A percentile compares a stretch with the other conserved stretches of the same genome.
phyloP scores from a whole-genome alignment of 2,888 invertebrate genomes.

The Noctua pronuba region DNA sequence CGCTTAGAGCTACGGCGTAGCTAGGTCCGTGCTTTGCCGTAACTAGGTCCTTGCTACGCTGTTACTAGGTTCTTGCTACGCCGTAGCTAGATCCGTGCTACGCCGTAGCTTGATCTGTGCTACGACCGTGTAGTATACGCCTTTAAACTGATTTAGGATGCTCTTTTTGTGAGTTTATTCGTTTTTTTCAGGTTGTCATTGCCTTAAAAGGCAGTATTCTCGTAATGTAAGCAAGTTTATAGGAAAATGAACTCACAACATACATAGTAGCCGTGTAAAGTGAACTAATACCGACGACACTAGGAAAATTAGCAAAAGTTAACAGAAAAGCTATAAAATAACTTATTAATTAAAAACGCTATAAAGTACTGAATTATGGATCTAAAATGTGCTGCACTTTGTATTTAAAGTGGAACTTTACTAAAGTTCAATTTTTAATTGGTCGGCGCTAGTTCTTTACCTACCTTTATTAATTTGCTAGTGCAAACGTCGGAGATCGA shows the following conservation, averaged over 20 bases:
- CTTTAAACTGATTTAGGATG: background rate
- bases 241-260: background rate
- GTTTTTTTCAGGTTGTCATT: background rate
- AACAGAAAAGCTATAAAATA: slow-evolving; percentile 37
- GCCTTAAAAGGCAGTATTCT: background rate
- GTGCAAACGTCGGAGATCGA: slow-evolving; percentile 67
- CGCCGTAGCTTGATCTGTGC: slow-evolving; percentile 12
- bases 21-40: background rate
- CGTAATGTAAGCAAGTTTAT: background rate
- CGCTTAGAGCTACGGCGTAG: slow-evolving; percentile 17
- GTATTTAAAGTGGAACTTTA: slow-evolving; percentile 63
- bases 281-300: background rate
- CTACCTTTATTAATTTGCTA: slow-evolving; percentile 71
- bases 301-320: slow-evolving; percentile 30
- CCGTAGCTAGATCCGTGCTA: slow-evolving; percentile 9
- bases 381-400: slow-evolving; percentile 54
- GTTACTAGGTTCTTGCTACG: slow-evolving; percentile 4
- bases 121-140: slow-evolving; percentile 11
- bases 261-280: background rate
- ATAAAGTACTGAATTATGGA: slow-evolving; percentile 59
- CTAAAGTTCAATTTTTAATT: slow-evolving; percentile 73
- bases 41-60: slow-evolving; percentile 10
- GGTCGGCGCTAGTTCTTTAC: slow-evolving; percentile 64
- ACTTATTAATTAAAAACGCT: slow-evolving; percentile 50
- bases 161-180: background rate